These are phyloP conservation scores for Ligdia adustata DNA, from an alignment of 2,888 invertebrate genomes.

Conservation along the genomic window DNA sequence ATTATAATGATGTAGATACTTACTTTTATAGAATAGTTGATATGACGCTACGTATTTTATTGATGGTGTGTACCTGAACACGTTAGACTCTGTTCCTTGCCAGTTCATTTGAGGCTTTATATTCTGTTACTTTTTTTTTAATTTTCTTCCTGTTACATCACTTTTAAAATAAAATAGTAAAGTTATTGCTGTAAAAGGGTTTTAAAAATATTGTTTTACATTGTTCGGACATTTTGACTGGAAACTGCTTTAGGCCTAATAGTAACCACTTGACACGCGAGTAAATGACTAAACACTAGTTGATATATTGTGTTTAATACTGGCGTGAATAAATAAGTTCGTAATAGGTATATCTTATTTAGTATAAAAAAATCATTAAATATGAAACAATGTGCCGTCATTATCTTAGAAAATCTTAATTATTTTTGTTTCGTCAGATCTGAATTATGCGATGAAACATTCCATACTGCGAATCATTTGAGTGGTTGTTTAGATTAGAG, in stretches of 20 bases:
- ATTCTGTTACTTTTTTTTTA: slow-evolving; percentile 1
- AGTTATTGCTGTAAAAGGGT: slow-evolving; percentile 19
- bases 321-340: too few species aligned
- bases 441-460: too few species aligned
- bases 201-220: not conserved
- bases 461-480: too few species aligned
- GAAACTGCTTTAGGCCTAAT: not conserved
- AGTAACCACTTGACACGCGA: too few species aligned
- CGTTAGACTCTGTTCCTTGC: slow-evolving; percentile 33
- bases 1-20: slow-evolving; percentile 62
- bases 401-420: too few species aligned
- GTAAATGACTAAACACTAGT: too few species aligned
- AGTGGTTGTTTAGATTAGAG: too few species aligned
- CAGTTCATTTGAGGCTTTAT: slow-evolving; percentile 31
- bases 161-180: not conserved
- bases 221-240: not conserved
- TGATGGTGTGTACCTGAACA: slow-evolving; percentile 66
- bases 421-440: too few species aligned
- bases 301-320: too few species aligned
- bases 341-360: too few species aligned
- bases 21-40: slow-evolving; percentile 49
- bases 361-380: too few species aligned
- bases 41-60: slow-evolving; percentile 42
- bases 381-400: too few species aligned
- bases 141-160: not conserved